Evolutionary conservation across 2,888 invertebrate species (phyloP).

Genomic region (Cremastobaeus sp.): DNA sequence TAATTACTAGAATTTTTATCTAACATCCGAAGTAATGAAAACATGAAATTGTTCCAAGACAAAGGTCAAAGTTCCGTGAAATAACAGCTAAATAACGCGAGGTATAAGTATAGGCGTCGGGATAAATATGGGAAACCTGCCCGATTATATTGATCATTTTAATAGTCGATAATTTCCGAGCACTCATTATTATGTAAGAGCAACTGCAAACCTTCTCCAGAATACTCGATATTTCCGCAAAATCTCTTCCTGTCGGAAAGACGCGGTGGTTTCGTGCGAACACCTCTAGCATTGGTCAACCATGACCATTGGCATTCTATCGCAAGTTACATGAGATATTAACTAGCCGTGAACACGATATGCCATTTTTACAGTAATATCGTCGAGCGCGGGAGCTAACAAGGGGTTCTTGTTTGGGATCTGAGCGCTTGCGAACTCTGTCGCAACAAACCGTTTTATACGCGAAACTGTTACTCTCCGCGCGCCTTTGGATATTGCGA

Average conservation of each 20-base stretch:
- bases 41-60: not conserved
- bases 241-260: constrained; percentile 49
- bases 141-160: constrained; percentile 27
- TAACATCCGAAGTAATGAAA: not conserved
- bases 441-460: constrained; percentile 64
- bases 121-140: constrained; percentile 30
- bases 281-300: constrained; percentile 65
- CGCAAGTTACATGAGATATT: constrained; percentile 62
- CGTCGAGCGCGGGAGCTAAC: constrained; percentile 38
- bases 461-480: constrained; percentile 64
- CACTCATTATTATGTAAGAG: constrained; percentile 9
- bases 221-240: constrained; percentile 17
- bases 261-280: not conserved
- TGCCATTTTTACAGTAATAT: constrained; percentile 50
- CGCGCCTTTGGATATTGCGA: constrained; percentile 62
- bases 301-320: constrained; percentile 74
- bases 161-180: constrained; percentile 20
- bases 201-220: not conserved
- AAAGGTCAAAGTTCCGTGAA: constrained; percentile 28
- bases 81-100: not conserved
- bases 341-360: constrained; percentile 68
- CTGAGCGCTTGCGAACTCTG: constrained; percentile 62
- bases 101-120: constrained; percentile 6
- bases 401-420: constrained; percentile 64
- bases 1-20: not conserved